Evolutionary conservation across 2,113 vertebrate species (phyloP).

Genomic region (Bubalus kerabau): DNA sequence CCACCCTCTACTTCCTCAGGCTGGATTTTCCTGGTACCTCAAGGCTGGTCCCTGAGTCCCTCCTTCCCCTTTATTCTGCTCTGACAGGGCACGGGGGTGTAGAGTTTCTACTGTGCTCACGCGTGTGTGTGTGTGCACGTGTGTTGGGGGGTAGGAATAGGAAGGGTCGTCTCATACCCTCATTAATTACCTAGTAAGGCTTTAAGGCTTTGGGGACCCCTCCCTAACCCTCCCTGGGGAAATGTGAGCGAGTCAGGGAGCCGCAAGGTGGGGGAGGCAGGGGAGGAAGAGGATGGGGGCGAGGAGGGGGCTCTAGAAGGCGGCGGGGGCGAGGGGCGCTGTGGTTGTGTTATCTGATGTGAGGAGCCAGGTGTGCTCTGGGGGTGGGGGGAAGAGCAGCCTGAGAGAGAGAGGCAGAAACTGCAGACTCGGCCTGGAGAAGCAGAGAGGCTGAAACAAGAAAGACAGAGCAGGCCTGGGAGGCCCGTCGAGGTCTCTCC

Average conservation of each 20-base stretch:
- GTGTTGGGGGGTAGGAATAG: neutral
- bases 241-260: neutral
- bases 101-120: neutral
- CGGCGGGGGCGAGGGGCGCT: conserved; percentile 11
- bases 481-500: neutral
- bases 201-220: neutral
- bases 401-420: neutral
- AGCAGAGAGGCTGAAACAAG: neutral
- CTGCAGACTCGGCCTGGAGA: neutral
- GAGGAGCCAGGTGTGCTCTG: conserved; percentile 57
- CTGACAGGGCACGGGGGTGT: neutral
- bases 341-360: conserved; percentile 69
- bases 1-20: neutral
- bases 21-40: conserved; percentile 10
- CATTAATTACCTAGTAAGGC: neutral
- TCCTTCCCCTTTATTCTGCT: neutral
- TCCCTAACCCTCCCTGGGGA: neutral
- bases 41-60: neutral
- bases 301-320: neutral
- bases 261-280: neutral
- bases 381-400: conserved; percentile 24
- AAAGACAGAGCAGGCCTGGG: fast-evolving
- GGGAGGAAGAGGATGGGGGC: conserved; percentile 21
- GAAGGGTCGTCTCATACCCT: neutral
- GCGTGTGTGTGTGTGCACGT: neutral